Evolutionary conservation across 1,140 invertebrate species (phyloP), one percentile per base, ranked within the genome.

Genomic region (Trichonephila clavata): DNA sequence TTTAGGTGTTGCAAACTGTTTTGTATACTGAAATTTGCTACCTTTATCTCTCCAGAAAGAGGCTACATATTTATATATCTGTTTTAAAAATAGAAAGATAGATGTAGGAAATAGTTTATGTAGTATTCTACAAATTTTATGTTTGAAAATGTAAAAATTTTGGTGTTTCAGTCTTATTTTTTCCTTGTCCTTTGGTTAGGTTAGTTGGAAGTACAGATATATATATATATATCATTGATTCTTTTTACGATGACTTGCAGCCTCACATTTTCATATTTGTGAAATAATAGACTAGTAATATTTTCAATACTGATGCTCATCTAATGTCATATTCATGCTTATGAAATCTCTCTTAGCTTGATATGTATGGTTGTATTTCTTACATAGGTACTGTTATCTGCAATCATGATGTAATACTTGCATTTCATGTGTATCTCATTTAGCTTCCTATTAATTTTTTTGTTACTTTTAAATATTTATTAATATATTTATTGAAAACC

Each of bases 11-110:
- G 18, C 24, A 77, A 77, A 77, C 27, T 77, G 71, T 77, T 77
- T 77, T 77, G 24, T 77, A 77, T 77, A 77, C 27, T 18, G 32
- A 77, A 18, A 39, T 77, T 77, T 77, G 71, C 71, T 77, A 77
- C 27, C 27, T 32, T 77, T 77, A 77, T 77, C 24, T 77, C 18
- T 50, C 50, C 10, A 5, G 39, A 32, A 6, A 14, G 71, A 77
- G 71, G 24, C 27, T 32, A 39, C 27, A 77, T 32, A 39, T 77
- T 77, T 77, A 32, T 77, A 77, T 39, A 77, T 39, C 14, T 77
- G 27, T 77, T 18, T 32, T 32, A 32, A 13, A 39, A 18, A 77
- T 32, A 68, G 65, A 68, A 68, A 24, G 13, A 8, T 68, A 68
- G 65, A n/a, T 13, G 24, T 68, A 68, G 24, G 24, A 65, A 65